These are phyloP conservation scores for Sandelia bainsii DNA, from an alignment of 2,797 vertebrate species.

Conservation along the genomic window DNA sequence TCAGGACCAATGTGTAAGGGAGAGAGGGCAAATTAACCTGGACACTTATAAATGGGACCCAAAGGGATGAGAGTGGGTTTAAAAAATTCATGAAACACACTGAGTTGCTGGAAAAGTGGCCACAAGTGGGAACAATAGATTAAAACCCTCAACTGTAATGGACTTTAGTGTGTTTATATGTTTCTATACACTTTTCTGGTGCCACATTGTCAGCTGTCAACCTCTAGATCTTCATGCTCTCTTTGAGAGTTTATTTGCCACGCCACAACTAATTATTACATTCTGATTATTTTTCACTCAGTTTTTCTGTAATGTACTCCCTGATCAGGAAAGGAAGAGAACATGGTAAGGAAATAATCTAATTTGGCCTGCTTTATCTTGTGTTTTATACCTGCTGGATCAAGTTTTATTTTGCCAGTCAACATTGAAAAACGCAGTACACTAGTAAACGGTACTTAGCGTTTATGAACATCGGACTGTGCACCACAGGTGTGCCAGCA, in stretches of 20 bases:
- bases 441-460: too few species aligned
- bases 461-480: too few species aligned
- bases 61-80: constrained; percentile 45
- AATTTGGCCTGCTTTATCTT: too few species aligned
- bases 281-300: background rate
- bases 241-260: background rate
- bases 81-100: constrained; percentile 62
- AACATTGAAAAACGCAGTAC: too few species aligned
- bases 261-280: background rate
- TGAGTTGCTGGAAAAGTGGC: constrained; percentile 36
- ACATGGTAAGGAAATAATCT: too few species aligned
- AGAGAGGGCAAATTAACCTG: constrained; percentile 75
- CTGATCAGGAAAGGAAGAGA: too few species aligned
- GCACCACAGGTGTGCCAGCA: too few species aligned
- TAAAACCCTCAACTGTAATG: constrained; percentile 31
- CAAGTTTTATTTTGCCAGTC: too few species aligned
- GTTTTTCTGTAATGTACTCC: too few species aligned
- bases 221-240: constrained; percentile 2
- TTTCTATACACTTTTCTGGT: constrained; percentile 11
- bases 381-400: too few species aligned
- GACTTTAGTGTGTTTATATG: constrained; percentile 22
- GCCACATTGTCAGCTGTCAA: constrained; percentile 21
- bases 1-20: constrained; percentile 67
- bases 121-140: constrained; percentile 31
- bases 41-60: constrained; percentile 69